Conservation (phyloP, 2,888 invertebrate species). For the Andrena fulva region DNA sequence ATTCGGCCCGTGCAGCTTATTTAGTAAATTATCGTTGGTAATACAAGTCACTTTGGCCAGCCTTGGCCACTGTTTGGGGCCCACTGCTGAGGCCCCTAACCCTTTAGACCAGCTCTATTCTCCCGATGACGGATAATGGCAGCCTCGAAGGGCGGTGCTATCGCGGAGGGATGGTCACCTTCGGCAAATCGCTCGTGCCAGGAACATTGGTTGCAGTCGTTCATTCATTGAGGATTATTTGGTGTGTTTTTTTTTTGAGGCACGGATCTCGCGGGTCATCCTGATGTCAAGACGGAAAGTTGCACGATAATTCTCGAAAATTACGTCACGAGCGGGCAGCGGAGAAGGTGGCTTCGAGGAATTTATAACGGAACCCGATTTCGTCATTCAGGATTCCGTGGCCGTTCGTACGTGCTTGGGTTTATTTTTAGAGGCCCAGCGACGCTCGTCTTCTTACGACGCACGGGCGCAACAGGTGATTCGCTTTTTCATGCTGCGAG, state of each 20-base stretch:
- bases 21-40: conserved; percentile 36
- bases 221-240: neutral
- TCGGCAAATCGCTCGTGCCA: too few species aligned
- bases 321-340: conserved; percentile 65
- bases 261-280: neutral
- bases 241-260: neutral
- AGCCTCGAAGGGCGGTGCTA: neutral
- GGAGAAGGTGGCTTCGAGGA: conserved; percentile 63
- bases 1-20: conserved; percentile 29
- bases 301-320: conserved; percentile 55
- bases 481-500: neutral
- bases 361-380: conserved; percentile 73
- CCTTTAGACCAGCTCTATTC: conserved; percentile 26
- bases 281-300: conserved; percentile 15
- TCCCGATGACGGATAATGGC: neutral
- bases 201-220: too few species aligned
- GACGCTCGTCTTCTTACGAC: conserved; percentile 31
- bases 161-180: neutral
- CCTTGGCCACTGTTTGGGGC: too few species aligned
- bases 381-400: conserved; percentile 74
- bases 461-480: conserved; percentile 30
- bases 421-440: conserved; percentile 69
- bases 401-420: conserved; percentile 46
- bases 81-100: neutral
- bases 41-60: conserved; percentile 9